These are phyloP conservation scores for Scelioninae gen. 1 DNA, from an alignment of 2,888 invertebrate species.

Conservation along the genomic window DNA sequence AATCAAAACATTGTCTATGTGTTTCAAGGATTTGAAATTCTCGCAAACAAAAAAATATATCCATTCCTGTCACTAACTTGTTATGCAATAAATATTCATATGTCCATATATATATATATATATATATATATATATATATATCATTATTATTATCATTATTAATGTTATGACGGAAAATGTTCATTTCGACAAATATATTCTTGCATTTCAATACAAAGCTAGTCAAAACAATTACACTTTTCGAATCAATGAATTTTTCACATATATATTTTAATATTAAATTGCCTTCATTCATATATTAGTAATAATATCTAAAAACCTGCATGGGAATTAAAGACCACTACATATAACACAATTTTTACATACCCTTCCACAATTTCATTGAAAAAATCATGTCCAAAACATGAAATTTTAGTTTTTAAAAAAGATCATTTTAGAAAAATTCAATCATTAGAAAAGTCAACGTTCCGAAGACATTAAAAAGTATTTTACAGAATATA, in stretches of 20 bases:
- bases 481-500: constrained; percentile 20
- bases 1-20: constrained; percentile 50
- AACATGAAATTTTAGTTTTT: neutral
- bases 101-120: constrained; percentile 37
- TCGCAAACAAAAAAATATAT: constrained; percentile 64
- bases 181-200: constrained; percentile 35
- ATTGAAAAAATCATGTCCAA: too few relatives aligned
- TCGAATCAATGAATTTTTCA: constrained; percentile 36
- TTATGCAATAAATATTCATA: constrained; percentile 39
- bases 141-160: constrained; percentile 31
- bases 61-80: constrained; percentile 47
- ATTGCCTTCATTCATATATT: neutral
- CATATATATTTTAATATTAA: neutral
- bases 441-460: constrained; percentile 20
- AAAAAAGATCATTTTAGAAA: neutral
- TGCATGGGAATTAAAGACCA: too few relatives aligned
- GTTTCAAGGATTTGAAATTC: constrained; percentile 43
- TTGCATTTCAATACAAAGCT: constrained; percentile 38
- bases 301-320: too few relatives aligned
- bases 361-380: too few relatives aligned
- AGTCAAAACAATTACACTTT: constrained; percentile 13
- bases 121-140: too few relatives aligned
- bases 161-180: constrained; percentile 39
- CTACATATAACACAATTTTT: too few relatives aligned
- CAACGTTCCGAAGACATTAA: constrained; percentile 10